phyloP scores from a whole-genome alignment of 64 coral and sea anemone genomes.

The Pocillopora damicornis region DNA sequence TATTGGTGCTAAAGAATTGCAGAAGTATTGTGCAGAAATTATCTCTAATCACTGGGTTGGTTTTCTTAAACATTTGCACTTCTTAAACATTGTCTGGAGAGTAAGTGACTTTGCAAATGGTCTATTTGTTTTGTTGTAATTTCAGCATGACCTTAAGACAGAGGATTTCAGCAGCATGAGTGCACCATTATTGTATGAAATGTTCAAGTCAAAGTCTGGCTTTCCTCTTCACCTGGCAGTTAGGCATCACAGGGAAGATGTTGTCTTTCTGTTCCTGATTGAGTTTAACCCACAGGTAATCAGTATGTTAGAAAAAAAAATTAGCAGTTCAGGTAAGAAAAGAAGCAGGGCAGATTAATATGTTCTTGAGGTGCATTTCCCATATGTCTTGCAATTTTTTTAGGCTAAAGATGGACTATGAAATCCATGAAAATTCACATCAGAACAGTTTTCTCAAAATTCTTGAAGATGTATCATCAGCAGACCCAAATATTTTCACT shows the following conservation, averaged over 20 bases:
- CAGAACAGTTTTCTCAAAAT: too few species aligned
- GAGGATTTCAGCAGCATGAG: constrained; percentile 94
- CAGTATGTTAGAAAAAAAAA: not conserved
- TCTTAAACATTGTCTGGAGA: too few species aligned
- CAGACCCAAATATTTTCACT: too few species aligned
- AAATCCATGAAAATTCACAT: too few species aligned
- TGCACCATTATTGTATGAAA: constrained; percentile 90
- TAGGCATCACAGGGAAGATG: constrained; percentile 93
- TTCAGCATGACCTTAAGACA: constrained; percentile 93
- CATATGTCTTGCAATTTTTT: too few species aligned
- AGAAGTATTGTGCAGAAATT: constrained; percentile 98
- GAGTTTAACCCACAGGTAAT: constrained; percentile 93
- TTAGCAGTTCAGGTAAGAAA: not conserved
- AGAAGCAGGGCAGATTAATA: not conserved
- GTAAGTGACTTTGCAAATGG: too few species aligned
- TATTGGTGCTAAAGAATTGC: constrained; percentile 90
- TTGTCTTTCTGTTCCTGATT: constrained; percentile 91
- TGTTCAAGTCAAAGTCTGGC: constrained; percentile 94
- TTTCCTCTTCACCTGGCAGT: constrained; percentile 91
- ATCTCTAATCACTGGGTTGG: constrained; percentile 95
- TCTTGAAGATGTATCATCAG: too few species aligned
- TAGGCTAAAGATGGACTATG: too few species aligned
- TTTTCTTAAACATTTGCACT: not conserved
- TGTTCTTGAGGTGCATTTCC: not conserved
- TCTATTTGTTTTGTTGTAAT: not conserved